Percentiles rank a stretch among this genome's conserved stretches.
Evolutionary conservation across 2,113 vertebrate genomes (phyloP).

Genomic region (Antennarius striatus): DNA sequence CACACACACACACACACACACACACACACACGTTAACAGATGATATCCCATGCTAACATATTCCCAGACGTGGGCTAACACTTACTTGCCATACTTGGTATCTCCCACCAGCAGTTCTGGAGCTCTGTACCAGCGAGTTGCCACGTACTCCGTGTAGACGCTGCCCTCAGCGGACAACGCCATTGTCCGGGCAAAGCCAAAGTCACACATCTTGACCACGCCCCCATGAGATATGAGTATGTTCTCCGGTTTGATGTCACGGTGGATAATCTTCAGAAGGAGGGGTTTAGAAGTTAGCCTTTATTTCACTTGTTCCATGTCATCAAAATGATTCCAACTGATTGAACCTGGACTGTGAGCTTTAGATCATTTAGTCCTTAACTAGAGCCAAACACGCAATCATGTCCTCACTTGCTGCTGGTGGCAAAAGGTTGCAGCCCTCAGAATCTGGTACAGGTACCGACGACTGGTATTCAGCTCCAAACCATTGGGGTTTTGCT

Average conservation of each 20-base stretch:
- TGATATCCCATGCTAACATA: too few species aligned
- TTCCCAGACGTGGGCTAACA: neutral
- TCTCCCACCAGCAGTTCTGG: constrained; percentile 92
- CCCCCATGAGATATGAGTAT: constrained; percentile 88
- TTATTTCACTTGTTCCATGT: too few species aligned
- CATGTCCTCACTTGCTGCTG: constrained; percentile 84
- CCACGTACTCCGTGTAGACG: constrained; percentile 89
- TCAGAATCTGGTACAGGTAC: constrained; percentile 88
- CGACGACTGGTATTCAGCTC: constrained; percentile 78
- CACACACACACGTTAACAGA: too few species aligned
- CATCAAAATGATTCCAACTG: too few species aligned
- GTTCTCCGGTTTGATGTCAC: constrained; percentile 94
- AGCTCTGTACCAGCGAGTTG: constrained; percentile 91
- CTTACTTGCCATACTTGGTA: constrained; percentile 88
- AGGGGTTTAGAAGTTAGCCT: too few species aligned
- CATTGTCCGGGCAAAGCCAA: constrained; percentile 88
- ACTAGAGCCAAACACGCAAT: neutral
- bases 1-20: neutral
- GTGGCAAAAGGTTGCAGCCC: constrained; percentile 88
- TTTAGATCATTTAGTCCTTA: too few species aligned
- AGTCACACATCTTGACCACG: constrained; percentile 91
- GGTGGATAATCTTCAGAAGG: constrained; percentile 86
- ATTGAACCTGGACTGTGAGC: too few species aligned
- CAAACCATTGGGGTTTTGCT: constrained; percentile 82
- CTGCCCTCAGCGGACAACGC: constrained; percentile 82